phyloP scores from a whole-genome alignment of 1,140 invertebrate genomes.

The Sogatella furcifera region DNA sequence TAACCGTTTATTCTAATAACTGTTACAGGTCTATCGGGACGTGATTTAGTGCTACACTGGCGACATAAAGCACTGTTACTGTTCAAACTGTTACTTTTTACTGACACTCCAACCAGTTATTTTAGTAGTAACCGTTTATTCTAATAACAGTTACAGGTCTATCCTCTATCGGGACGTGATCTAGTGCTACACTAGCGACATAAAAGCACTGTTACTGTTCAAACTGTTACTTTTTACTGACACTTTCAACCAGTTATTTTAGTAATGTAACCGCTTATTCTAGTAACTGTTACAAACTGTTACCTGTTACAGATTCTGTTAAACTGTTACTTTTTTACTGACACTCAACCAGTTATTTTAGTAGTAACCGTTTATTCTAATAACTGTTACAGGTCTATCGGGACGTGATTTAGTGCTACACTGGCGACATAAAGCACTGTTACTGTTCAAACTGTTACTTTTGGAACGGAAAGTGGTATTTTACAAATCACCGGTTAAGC shows the following conservation, averaged over 20 bases:
- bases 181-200: slow-evolving; percentile 80
- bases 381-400: slow-evolving; percentile 60
- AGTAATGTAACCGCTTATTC: not conserved
- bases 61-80: slow-evolving; percentile 83
- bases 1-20: too few species aligned
- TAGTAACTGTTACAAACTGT: not conserved
- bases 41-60: slow-evolving; percentile 75
- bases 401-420: slow-evolving; percentile 66
- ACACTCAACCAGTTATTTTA: too few species aligned
- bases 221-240: slow-evolving; percentile 70
- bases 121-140: too few species aligned
- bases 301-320: not conserved
- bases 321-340: too few species aligned
- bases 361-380: too few species aligned
- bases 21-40: slow-evolving; percentile 59
- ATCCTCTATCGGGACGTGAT: slow-evolving; percentile 68
- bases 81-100: too few species aligned
- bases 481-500: slow-evolving; percentile 85
- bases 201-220: slow-evolving; percentile 84
- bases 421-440: slow-evolving; percentile 85
- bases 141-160: slow-evolving; percentile 23
- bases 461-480: slow-evolving; percentile 86
- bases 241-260: not conserved
- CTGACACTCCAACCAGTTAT: too few species aligned
- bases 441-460: slow-evolving; percentile 88